phyloP scores from a whole-genome alignment of 2,113 vertebrate species.

The Chroicocephalus ridibundus region DNA sequence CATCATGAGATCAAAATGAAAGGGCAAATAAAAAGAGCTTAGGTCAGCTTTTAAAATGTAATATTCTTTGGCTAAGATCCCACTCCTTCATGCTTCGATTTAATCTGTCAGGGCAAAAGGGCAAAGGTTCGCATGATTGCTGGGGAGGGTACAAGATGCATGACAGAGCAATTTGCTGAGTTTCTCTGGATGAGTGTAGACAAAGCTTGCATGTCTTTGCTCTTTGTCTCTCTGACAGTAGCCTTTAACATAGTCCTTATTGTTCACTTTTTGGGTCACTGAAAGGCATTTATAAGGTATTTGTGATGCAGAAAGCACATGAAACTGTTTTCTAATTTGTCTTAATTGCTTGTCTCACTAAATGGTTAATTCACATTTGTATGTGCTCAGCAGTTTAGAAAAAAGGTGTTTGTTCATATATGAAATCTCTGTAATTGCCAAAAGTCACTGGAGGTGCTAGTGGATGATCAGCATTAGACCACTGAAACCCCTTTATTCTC shows the following conservation, averaged over 20 bases:
- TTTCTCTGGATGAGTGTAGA: conserved; percentile 79
- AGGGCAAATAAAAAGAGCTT: conserved; percentile 56
- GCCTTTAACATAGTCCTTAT: conserved; percentile 80
- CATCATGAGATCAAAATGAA: conserved; percentile 61
- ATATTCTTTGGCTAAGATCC: conserved; percentile 52
- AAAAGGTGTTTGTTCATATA: conserved; percentile 72
- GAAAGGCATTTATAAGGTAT: conserved; percentile 74
- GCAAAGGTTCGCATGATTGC: conserved; percentile 79
- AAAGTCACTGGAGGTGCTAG: conserved; percentile 52
- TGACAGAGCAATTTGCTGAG: conserved; percentile 89
- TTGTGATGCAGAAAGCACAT: conserved; percentile 71
- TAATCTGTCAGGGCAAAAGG: conserved; percentile 71
- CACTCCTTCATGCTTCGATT: conserved; percentile 70
- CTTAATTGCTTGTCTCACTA: conserved; percentile 84
- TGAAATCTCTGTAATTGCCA: conserved; percentile 74
- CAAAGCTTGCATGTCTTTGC: conserved; percentile 76
- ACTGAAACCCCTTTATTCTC: conserved; percentile 15
- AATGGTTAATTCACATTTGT: conserved; percentile 75
- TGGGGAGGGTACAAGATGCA: conserved; percentile 79
- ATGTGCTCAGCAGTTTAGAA: conserved; percentile 71
- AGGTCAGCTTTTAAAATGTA: conserved; percentile 56
- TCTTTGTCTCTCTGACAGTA: conserved; percentile 74
- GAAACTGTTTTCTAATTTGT: conserved; percentile 83
- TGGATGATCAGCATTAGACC: conserved; percentile 36
- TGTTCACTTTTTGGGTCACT: conserved; percentile 83